A percentile compares a stretch with the other conserved stretches of the same genome.
These are phyloP conservation scores for Lutjanus argentimaculatus DNA, from an alignment of 2,797 vertebrate genomes.

Conservation along the genomic window DNA sequence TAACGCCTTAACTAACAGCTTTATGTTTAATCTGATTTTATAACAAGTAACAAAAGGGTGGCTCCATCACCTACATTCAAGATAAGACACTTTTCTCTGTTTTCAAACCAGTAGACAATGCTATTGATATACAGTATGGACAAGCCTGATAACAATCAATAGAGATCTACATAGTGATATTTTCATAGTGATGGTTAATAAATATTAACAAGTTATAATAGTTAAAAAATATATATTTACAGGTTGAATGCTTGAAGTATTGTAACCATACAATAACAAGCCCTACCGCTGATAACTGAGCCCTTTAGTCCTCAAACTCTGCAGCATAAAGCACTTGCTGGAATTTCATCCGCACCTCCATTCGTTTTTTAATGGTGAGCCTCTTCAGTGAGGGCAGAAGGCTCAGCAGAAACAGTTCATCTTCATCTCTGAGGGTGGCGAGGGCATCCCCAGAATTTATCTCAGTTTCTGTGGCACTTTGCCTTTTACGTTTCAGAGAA, in stretches of 20 bases:
- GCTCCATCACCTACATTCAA: constrained; percentile 1
- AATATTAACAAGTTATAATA: constrained; percentile 3
- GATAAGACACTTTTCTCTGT: neutral
- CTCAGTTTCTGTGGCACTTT: constrained; percentile 48
- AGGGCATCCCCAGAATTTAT: constrained; percentile 49
- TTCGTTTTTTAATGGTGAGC: constrained; percentile 72
- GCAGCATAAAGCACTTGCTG: constrained; percentile 78
- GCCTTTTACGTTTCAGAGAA: constrained; percentile 64
- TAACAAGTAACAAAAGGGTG: neutral
- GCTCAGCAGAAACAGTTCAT: constrained; percentile 78
- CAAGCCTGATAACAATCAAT: neutral
- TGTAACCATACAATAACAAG: neutral
- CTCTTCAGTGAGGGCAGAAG: constrained; percentile 77
- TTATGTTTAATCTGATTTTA: neutral
- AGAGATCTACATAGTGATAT: constrained; percentile 1
- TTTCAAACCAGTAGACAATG: neutral
- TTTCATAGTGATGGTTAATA: constrained; percentile 25
- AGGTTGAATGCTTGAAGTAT: neutral
- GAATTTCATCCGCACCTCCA: constrained; percentile 79
- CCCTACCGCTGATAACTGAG: neutral
- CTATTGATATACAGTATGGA: neutral
- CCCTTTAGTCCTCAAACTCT: constrained; percentile 73
- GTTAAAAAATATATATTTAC: constrained; percentile 24
- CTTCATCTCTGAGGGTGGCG: constrained; percentile 68
- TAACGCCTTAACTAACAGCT: neutral